phyloP scores from a whole-genome alignment of 1,140 invertebrate genomes.

The Brevipalpus yothersi region DNA sequence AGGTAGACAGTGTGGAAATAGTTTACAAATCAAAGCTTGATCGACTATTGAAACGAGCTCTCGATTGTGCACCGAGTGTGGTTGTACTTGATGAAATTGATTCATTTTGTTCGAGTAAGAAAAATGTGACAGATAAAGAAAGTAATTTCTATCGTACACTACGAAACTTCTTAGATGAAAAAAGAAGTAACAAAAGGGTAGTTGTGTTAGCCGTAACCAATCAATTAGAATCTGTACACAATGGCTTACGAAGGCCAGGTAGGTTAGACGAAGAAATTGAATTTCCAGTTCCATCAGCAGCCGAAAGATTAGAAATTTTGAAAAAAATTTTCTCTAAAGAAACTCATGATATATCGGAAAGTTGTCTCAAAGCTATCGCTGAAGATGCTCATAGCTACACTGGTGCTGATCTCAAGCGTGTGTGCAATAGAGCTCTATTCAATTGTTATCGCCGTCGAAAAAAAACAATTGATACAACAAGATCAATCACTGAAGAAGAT shows the following conservation, averaged over 20 bases:
- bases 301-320: conserved; percentile 27
- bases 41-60: conserved; percentile 1
- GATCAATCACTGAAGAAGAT: neutral
- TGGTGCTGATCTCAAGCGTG: conserved; percentile 48
- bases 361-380: conserved; percentile 35
- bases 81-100: conserved; percentile 55
- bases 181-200: conserved; percentile 17
- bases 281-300: conserved; percentile 44
- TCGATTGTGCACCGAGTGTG: conserved; percentile 28
- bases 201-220: conserved; percentile 45
- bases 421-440: conserved; percentile 41
- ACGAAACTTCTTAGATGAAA: conserved; percentile 23
- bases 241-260: conserved; percentile 41
- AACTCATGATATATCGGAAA: conserved; percentile 26
- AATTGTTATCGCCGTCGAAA: conserved; percentile 18
- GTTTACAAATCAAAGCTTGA: conserved; percentile 1
- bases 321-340: conserved; percentile 28
- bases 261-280: conserved; percentile 61
- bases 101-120: conserved; percentile 37
- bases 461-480: conserved; percentile 11
- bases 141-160: conserved; percentile 40
- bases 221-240: conserved; percentile 40
- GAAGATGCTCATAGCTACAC: conserved; percentile 59
- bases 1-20: neutral
- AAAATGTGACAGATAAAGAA: conserved; percentile 37